Evolutionary conservation across 2,888 invertebrate species (phyloP), one percentile per base, ranked within the genome.

Genomic region (Euphydryas editha): DNA sequence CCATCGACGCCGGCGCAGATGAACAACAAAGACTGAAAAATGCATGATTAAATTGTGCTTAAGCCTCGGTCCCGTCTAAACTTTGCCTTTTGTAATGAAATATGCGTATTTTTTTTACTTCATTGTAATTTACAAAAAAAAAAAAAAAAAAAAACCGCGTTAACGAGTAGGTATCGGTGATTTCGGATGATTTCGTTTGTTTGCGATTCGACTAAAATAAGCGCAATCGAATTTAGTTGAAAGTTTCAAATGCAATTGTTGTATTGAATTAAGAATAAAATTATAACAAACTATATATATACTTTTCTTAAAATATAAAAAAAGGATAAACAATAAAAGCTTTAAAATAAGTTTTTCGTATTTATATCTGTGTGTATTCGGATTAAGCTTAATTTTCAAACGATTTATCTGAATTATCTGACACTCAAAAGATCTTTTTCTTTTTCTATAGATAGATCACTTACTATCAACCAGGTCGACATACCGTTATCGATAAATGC

Each of bases 1-100:
- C 77, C 72, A 75, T 60, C 72, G 68, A 67, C 76, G 79, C 80
- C 77, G 82, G 77, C 75, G 65, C 73, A 76, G 74, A 81, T 85
- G 83, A 84, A 64, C 49, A 42, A 67, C 58, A 67, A 62, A 65
- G 57, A 57, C 49, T 42, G 58, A 64, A 60, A 51, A 51, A 21
- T 60, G 49, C 60, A 49, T 51, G 47, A 60, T 51, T 60, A 51
- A 60, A 60, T 51, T 60, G 39, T 51, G 36, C 37, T 37, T 60
- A 39, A 54, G 36, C 17, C 54, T 36, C 54, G 24, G 24, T n/a
- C 54, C 36, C 21, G 49, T 51, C 49, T 54, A 54, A 54, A 54
- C 54, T 30, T 36, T 54, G 30, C 54, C 36, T 54, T 54, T 54
- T 54, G 36, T 54, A 54, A 54, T 54, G 54, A 54, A 36, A 54